Base-by-base conservation (phyloP, 1,140 invertebrate species). In the Bombyx mandarina region DNA sequence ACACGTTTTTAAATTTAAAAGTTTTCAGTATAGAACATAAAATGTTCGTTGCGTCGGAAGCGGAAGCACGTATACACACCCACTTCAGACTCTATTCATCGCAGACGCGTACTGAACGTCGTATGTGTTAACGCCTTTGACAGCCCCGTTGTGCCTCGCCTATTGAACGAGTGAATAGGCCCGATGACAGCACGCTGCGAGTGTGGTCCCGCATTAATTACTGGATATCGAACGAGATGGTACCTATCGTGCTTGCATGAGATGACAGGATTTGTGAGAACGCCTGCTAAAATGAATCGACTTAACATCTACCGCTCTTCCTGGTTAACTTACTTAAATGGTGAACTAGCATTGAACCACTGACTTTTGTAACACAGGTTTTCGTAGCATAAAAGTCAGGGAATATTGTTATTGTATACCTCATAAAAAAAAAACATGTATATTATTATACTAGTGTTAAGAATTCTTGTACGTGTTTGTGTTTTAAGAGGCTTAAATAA, bases 121-220 rank as follows among this genome's bases (percentile, higher is more conserved):
- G 62, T 66, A 72, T 69, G 63, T 71, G 72, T 65, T 71, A 65
- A 71, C 12, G 63, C 69, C 71, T 79, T 77, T 82, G 76, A 82
- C 70, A 75, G 71, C 69, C 52, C 49, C 52, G 58, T 60, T 60
- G 57, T 60, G 65, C 62, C 63, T 65, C 56, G 64, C 62, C 69
- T 63, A 83, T 81, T 79, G 78, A 83, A 74, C 77, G 66, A 68
- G 47, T 82, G 77, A 83, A 82, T 73, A 59, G 68, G 67, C 60
- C 63, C 65, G 71, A 72, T 70, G 71, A 66, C 71, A 73, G 65
- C 65, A 48, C 64, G 60, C 59, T 56, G 57, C 53, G 71, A 75
- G 71, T 78, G 74, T 79, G 78, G 72, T 61, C 76, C 69, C 73
- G 81, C 79, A 84, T 84, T 84, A 80, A 84, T 84, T 82, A 82